A percentile compares a stretch with the other conserved stretches of the same genome.
phyloP scores from a whole-genome alignment of 2,797 vertebrate genomes.

The Ciconia nigra region DNA sequence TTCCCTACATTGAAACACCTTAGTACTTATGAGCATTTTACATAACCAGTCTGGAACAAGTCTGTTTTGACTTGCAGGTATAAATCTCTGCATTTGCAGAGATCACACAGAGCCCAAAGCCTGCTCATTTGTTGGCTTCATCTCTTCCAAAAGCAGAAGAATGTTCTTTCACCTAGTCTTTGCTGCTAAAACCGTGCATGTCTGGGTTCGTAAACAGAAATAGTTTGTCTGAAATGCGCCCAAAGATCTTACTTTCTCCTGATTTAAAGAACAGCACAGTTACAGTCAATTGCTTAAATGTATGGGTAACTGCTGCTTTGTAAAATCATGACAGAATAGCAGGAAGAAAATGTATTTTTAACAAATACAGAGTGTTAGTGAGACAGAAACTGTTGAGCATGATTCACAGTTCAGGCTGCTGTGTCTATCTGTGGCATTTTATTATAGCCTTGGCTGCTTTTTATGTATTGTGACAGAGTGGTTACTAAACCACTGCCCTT shows the following conservation, averaged over 20 bases:
- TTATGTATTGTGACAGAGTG: background rate
- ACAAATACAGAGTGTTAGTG: background rate
- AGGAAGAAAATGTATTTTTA: background rate
- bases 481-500: slow-evolving; percentile 9
- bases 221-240: background rate
- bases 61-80: background rate
- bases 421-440: background rate
- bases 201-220: background rate
- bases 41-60: background rate
- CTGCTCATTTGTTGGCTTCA: background rate
- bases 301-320: background rate
- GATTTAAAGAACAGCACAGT: background rate
- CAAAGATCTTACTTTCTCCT: background rate
- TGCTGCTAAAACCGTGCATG: background rate
- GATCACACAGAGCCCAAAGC: background rate
- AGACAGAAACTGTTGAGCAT: background rate
- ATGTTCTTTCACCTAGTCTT: background rate
- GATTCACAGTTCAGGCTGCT: background rate
- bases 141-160: background rate
- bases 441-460: background rate
- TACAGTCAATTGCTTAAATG: background rate
- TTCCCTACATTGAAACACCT: background rate
- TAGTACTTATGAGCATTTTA: background rate
- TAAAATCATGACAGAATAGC: background rate
- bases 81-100: background rate